phyloP scores from a whole-genome alignment of 2,113 vertebrate species.

The Elephas maximus region DNA sequence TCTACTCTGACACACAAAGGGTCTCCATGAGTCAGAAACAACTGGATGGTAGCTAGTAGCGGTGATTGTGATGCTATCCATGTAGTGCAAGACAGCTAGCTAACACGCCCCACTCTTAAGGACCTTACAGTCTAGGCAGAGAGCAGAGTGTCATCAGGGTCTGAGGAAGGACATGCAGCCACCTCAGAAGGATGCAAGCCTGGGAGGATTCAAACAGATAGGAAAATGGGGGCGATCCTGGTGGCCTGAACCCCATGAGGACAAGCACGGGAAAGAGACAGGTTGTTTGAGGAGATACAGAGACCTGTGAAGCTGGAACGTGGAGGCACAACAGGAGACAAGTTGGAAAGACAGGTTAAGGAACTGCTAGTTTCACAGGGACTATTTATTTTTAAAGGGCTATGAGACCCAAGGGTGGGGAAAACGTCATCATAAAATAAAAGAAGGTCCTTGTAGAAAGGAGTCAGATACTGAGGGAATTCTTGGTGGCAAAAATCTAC shows the following conservation, averaged over 20 bases:
- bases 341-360: not conserved
- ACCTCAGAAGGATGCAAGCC: not conserved
- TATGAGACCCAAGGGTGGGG: not conserved
- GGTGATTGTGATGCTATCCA: not conserved
- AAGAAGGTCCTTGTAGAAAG: not conserved
- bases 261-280: not conserved
- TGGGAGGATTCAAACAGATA: not conserved
- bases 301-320: not conserved
- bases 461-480: not conserved
- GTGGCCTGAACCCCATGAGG: not conserved
- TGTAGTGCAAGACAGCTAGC: not conserved
- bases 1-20: too few species aligned
- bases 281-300: not conserved
- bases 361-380: not conserved
- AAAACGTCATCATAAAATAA: conserved; percentile 23
- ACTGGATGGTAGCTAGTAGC: not conserved
- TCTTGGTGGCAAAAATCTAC: conserved; percentile 3
- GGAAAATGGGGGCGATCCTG: not conserved
- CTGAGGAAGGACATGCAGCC: not conserved
- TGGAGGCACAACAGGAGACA: not conserved
- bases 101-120: not conserved
- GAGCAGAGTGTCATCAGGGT: not conserved
- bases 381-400: conserved; percentile 32
- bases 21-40: too few species aligned
- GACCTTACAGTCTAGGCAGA: not conserved